Percentiles rank a stretch among this genome's conserved stretches.
Conservation (phyloP, 2,113 vertebrate genomes). For the Trogon melanurus region DNA sequence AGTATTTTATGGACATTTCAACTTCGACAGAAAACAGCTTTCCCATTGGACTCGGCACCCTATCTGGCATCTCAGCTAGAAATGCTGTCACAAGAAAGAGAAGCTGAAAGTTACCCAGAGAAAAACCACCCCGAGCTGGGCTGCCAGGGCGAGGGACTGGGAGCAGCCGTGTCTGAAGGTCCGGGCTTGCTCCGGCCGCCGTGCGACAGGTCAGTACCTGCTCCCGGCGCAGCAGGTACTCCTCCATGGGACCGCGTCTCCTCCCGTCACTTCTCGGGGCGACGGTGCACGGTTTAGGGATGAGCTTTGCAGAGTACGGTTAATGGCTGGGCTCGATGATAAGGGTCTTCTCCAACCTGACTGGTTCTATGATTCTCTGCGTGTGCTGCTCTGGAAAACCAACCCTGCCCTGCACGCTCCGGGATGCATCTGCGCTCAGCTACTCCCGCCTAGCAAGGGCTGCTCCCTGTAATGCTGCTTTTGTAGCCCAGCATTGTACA, state of each 20-base stretch:
- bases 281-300: no score
- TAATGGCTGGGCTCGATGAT: no score
- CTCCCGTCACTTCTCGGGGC: not conserved
- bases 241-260: not conserved
- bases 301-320: no score
- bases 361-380: no score
- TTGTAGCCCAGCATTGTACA: conserved; percentile 38
- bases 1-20: not conserved
- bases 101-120: not conserved
- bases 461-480: not conserved
- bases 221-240: accelerated
- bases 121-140: accelerated
- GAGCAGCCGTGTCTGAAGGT: not conserved
- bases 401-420: accelerated
- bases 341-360: no score
- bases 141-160: not conserved
- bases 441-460: conserved; percentile 21
- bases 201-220: accelerated
- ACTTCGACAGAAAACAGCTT: not conserved
- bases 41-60: not conserved
- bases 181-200: not conserved
- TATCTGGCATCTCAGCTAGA: not conserved
- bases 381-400: not conserved
- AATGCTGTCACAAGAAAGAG: not conserved
- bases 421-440: not conserved